phyloP scores from a whole-genome alignment of 1,140 invertebrate species.

The Drosophila prosaltans region DNA sequence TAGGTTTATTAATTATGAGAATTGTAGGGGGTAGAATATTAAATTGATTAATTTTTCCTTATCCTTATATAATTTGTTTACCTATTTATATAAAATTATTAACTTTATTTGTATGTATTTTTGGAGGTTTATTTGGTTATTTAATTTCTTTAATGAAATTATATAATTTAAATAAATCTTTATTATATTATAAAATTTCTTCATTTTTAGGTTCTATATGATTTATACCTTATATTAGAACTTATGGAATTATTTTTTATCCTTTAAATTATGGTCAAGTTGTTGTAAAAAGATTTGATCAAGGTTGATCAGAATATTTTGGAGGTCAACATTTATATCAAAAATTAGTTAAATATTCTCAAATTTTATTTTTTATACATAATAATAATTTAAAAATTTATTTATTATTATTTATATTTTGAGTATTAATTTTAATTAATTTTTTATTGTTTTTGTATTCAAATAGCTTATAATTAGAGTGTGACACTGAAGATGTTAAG shows the following conservation, averaged over 20 bases:
- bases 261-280: conserved; percentile 48
- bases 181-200: conserved; percentile 77
- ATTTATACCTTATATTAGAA: conserved; percentile 83
- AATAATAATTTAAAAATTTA: conserved; percentile 84
- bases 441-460: conserved; percentile 83
- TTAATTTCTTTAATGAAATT: conserved; percentile 81
- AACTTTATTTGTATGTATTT: conserved; percentile 82
- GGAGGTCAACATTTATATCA: conserved; percentile 79
- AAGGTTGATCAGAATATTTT: conserved; percentile 84
- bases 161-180: conserved; percentile 81
- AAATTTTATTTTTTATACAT: conserved; percentile 63
- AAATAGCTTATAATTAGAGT: conserved; percentile 86
- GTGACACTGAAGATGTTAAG: conserved; percentile 86
- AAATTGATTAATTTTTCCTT: conserved; percentile 83
- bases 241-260: conserved; percentile 61
- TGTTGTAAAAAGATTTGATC: conserved; percentile 82
- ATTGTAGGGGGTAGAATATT: conserved; percentile 83
- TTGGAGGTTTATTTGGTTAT: conserved; percentile 79
- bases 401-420: conserved; percentile 83
- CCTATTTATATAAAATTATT: conserved; percentile 83
- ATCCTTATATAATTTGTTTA: conserved; percentile 84
- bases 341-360: conserved; percentile 59
- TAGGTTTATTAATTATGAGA: conserved; percentile 84
- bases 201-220: conserved; percentile 80
- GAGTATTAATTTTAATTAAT: conserved; percentile 81